Evolutionary conservation across 2,888 invertebrate species (phyloP).

Genomic region (Tenthredo distinguenda): DNA sequence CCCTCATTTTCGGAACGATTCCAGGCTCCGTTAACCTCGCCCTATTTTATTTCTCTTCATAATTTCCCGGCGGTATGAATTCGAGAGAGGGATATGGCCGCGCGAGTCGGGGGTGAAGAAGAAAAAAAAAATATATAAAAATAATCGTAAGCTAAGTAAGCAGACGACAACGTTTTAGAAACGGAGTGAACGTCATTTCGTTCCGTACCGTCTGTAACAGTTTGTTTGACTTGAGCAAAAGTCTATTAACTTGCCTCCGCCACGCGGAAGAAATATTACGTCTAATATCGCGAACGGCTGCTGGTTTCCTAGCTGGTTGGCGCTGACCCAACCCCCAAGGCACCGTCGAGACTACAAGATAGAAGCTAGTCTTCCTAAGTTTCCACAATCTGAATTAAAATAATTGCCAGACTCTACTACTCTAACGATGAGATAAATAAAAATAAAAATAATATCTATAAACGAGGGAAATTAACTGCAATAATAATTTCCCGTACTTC

Average conservation of each 20-base stretch:
- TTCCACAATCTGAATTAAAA: background rate
- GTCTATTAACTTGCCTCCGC: slow-evolving; percentile 28
- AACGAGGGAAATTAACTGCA: background rate
- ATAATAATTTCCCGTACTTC: background rate
- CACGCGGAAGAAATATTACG: slow-evolving; percentile 30
- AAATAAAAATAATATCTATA: background rate
- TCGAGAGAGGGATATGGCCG: background rate
- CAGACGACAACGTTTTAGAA: background rate
- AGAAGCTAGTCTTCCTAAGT: background rate
- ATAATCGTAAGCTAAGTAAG: background rate
- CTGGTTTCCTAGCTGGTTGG: slow-evolving; percentile 7
- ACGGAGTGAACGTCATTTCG: background rate
- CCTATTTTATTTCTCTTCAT: background rate
- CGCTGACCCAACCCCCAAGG: slow-evolving; percentile 25
- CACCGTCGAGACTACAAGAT: background rate
- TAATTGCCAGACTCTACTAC: background rate
- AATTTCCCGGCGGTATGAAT: background rate
- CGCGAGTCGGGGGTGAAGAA: background rate
- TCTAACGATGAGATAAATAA: background rate
- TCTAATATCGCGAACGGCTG: slow-evolving; percentile 36
- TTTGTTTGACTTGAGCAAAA: slow-evolving; percentile 44
- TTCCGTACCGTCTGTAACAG: slow-evolving; percentile 2
- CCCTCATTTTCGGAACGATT: background rate
- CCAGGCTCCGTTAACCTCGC: background rate
- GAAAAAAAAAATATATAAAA: background rate